phyloP scores from a whole-genome alignment of 2,113 vertebrate species.

The Cryptoleucopteryx plumbea region DNA sequence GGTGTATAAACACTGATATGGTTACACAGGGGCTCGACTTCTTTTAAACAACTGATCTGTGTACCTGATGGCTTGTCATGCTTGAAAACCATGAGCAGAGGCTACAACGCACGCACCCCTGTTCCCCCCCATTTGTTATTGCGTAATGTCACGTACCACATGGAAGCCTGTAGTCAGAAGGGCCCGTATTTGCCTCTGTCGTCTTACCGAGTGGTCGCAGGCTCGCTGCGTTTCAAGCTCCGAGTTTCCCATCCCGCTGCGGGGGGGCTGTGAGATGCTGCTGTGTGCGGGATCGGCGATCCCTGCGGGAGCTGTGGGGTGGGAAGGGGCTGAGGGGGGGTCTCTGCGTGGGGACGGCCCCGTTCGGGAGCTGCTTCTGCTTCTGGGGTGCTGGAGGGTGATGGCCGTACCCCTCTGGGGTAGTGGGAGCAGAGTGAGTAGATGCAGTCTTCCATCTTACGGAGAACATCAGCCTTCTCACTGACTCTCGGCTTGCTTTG shows the following conservation, averaged over 20 bases:
- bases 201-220: neutral
- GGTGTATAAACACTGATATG: neutral
- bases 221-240: neutral
- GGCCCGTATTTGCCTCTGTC: neutral
- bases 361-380: neutral
- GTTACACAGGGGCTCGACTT: neutral
- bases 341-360: accelerated
- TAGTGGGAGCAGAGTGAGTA: neutral
- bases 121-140: neutral
- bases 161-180: neutral
- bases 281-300: accelerated
- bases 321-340: neutral
- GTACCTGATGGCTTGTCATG: neutral
- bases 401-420: neutral
- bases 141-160: accelerated
- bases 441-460: neutral
- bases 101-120: neutral
- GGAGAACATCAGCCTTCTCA: neutral
- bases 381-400: neutral
- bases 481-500: neutral
- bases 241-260: neutral
- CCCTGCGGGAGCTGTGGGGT: neutral
- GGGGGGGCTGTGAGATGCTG: neutral
- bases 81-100: neutral
- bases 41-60: neutral